Evolutionary conservation across 2,888 invertebrate genomes (phyloP), one percentile per base, ranked within the genome.

Genomic region (Drosophila infuscata): DNA sequence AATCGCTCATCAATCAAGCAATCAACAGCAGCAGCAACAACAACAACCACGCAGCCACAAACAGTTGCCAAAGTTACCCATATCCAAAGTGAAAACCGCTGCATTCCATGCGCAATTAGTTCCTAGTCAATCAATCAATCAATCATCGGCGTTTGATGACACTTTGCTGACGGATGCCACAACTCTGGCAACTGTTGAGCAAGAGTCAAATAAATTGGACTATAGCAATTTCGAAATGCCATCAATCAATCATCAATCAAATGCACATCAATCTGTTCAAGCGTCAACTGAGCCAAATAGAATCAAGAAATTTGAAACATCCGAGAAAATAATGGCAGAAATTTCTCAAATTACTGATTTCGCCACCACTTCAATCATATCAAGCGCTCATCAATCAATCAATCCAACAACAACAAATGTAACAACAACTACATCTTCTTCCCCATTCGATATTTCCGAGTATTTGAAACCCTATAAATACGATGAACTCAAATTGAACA

Each of bases 21-120:
- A 53, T 36, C 30, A 53, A 48, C 56, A 64, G 48, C 30, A 17
- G 6, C 49, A 49, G 17, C 17, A 25, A 29, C 33, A 68, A 74
- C 51, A 82, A 73, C 61, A 75, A 41, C 32, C 25, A 15, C 46
- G 46, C 8, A 25, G 25, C 46, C 25, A 33, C 74, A 25, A 91
- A 92, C 91, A 88, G 72, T 82, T 91, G 54, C 91, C 91, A 58
- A 88, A 91, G 70, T 79, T 91, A 68, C 89, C 90, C 53, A 70
- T 53, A 6, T 25, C 63, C 30, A 74, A 73, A 70, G 20, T 41
- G 25, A 46, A 25, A 46, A 15, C 38, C 17, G 17, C 38, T 38
- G 38, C 38, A 8, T 17, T 38, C 17, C 38, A 38, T 38, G n/a
- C 20, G 43, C 6, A 79, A 56, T 49, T 36, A 62, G 49, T 59